Evolutionary conservation across 1,140 invertebrate genomes (phyloP).

Genomic region (Aphaenogaster rudis): DNA sequence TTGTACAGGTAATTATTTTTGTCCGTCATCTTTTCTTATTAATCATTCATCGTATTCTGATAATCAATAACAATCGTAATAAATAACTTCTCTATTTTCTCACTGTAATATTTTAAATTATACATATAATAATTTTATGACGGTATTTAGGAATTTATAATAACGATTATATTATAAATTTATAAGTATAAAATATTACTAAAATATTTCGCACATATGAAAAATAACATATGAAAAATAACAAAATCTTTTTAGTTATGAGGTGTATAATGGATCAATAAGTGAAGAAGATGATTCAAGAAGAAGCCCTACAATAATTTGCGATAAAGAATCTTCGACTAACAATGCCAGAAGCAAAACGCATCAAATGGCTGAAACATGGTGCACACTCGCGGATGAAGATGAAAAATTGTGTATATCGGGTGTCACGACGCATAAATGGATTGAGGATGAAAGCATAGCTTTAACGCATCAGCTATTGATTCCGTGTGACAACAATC

Average conservation of each 20-base stretch:
- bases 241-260: constrained; percentile 20
- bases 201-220: not conserved
- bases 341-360: not conserved
- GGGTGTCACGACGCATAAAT: constrained; percentile 82
- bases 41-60: not conserved
- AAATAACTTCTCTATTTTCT: not conserved
- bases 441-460: constrained; percentile 79
- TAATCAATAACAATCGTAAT: not conserved
- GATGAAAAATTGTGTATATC: constrained; percentile 72
- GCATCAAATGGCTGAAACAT: constrained; percentile 18
- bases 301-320: not conserved
- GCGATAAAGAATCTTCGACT: not conserved
- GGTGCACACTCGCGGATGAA: constrained; percentile 14
- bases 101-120: not conserved
- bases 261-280: not conserved
- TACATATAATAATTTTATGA: not conserved
- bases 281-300: not conserved
- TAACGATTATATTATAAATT: not conserved
- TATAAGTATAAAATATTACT: not conserved
- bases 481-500: not conserved
- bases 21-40: not conserved
- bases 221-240: not conserved
- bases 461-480: not conserved
- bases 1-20: constrained; percentile 41
- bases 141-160: not conserved